Evolutionary conservation across 1,140 invertebrate species (phyloP), one percentile per base, ranked within the genome.

Genomic region (Dreissena polymorpha): DNA sequence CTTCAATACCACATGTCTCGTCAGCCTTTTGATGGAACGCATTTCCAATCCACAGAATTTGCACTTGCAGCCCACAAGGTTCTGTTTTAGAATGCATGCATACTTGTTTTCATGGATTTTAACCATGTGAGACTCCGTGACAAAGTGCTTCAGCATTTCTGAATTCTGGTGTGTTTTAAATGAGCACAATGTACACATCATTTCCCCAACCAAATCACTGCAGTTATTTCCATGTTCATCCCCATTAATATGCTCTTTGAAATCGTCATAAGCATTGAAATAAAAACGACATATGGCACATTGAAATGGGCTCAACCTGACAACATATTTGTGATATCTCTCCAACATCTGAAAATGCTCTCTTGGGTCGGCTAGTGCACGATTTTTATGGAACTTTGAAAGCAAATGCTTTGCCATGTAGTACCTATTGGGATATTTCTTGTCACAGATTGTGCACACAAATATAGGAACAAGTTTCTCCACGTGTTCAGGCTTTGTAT

Each of bases 271-370:
- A 69, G 95, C 95, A 90, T 97, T 97, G 86, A 95, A 96, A 92
- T 97, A 98, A 92, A 97, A 98, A 65, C 95, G 95, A 92, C 97
- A 98, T 0, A 96, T 93, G 25, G 94, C 94, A 89, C 97, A 98
- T 91, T 97, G 97, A 89, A 96, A 98, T 0, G 96, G 96, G 77
- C 96, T 95, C 86, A 97, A 95, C 53, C 95, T 94, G 0, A 97
- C 95, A 86, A 97, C 95, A 83, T 95, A 95, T 73, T 94, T 94
- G 90, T 97, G 96, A 91, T 97, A 96, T 65, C 95, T 94, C 27
- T 97, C 93, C 63, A 97, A 95, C 86, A 96, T 94, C 27, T 93
- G 70, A n/a, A 97, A 91, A 96, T 96, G 49, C 12, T 87, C 81
- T 18, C 86, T 65, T 0, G 88, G 88, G 29, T 91, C 83, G 10